Conservation (phyloP, 2,113 vertebrate genomes). For the Chloropsis cyanopogon region DNA sequence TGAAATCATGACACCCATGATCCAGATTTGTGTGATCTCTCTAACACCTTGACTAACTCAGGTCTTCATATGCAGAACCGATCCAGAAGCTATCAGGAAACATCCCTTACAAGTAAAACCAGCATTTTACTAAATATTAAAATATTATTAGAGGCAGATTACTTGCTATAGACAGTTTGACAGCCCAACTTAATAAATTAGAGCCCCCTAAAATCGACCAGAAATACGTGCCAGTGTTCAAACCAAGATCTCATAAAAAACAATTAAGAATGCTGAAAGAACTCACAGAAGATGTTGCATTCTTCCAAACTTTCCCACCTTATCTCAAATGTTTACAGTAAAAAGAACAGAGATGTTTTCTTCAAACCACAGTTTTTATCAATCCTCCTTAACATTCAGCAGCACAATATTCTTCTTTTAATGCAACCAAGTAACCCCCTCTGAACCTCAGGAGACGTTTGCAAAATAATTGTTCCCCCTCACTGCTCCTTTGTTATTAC, state of each 20-base stretch:
- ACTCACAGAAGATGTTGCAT: not conserved
- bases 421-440: accelerated
- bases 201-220: not conserved
- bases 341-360: not conserved
- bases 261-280: not conserved
- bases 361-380: not conserved
- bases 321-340: not conserved
- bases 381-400: not conserved
- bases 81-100: not conserved
- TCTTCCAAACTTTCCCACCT: not conserved
- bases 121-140: not conserved
- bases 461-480: not conserved
- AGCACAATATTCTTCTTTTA: not conserved
- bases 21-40: not conserved
- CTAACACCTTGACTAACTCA: not conserved
- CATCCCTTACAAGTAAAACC: not conserved
- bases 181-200: not conserved
- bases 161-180: not conserved
- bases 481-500: not conserved
- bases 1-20: not conserved
- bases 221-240: not conserved
- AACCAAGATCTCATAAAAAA: not conserved
- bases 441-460: not conserved
- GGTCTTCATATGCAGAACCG: not conserved
- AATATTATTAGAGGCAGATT: not conserved